Conservation (phyloP, 1,140 invertebrate species). For the Asobara japonica region DNA sequence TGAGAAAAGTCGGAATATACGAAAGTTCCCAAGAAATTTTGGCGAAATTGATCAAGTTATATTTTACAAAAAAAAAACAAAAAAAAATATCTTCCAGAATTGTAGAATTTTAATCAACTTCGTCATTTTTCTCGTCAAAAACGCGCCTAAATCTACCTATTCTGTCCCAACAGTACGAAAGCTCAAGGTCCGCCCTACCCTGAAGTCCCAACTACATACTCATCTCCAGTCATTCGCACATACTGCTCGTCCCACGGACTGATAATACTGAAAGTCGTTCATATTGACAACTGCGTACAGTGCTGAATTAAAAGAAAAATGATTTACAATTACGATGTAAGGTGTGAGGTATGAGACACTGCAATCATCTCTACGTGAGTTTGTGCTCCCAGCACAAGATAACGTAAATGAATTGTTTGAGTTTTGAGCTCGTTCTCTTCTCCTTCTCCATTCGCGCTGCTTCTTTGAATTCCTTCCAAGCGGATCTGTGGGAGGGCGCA, state of each 20-base stretch:
- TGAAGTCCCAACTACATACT: no score
- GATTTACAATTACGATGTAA: not conserved
- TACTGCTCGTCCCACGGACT: not conserved
- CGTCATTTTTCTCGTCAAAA: no score
- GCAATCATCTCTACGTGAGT: conserved; percentile 39
- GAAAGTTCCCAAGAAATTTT: no score
- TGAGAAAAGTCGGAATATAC: no score
- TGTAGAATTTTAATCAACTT: no score
- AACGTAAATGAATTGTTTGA: conserved; percentile 57
- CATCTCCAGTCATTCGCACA: not conserved
- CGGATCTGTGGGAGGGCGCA: conserved; percentile 48
- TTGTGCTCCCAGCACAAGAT: conserved; percentile 55
- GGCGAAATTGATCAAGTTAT: no score
- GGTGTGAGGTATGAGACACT: not conserved
- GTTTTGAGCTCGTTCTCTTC: conserved; percentile 51
- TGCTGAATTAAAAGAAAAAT: not conserved
- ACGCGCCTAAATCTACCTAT: no score
- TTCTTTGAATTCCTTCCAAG: conserved; percentile 64
- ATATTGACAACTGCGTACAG: not conserved
- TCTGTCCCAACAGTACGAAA: no score
- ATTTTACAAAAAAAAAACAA: no score
- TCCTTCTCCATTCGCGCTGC: conserved; percentile 50
- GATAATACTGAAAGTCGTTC: not conserved
- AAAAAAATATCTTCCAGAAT: no score
- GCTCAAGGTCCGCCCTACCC: no score